These are phyloP conservation scores for Rhyacophila evoluta DNA, from an alignment of 2,888 invertebrate genomes.

Conservation along the genomic window DNA sequence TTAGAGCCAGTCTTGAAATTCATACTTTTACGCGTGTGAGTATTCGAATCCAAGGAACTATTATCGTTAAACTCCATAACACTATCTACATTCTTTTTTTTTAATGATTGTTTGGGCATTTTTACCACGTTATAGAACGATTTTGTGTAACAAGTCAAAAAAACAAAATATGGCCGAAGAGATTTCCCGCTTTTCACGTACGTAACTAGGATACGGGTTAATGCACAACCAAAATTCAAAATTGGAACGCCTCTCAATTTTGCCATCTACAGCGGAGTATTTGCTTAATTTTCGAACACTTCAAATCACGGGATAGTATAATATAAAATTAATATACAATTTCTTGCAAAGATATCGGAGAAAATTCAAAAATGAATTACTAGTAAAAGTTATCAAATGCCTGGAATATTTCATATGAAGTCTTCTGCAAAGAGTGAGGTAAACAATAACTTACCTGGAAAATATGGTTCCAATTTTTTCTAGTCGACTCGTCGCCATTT, in stretches of 20 bases:
- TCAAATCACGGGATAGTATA: too few species aligned
- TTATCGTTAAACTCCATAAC: constrained; percentile 10
- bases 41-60: neutral
- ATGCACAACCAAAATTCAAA: neutral
- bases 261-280: too few species aligned
- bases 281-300: too few species aligned
- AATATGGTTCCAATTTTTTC: constrained; percentile 82
- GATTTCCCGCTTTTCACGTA: neutral
- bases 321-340: too few species aligned
- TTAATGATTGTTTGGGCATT: neutral
- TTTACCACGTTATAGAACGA: neutral
- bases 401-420: too few species aligned
- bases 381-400: too few species aligned
- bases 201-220: neutral
- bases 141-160: neutral
- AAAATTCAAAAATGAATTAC: too few species aligned
- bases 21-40: neutral
- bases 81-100: neutral
- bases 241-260: neutral
- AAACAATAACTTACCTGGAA: constrained; percentile 68
- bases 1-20: neutral
- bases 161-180: neutral
- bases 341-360: too few species aligned
- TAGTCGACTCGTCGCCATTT: constrained; percentile 77
- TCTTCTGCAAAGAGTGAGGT: neutral